Percentiles rank a stretch among this genome's conserved stretches.
phyloP scores from a whole-genome alignment of 2,113 vertebrate genomes.

The Periophthalmodon schlosseri region DNA sequence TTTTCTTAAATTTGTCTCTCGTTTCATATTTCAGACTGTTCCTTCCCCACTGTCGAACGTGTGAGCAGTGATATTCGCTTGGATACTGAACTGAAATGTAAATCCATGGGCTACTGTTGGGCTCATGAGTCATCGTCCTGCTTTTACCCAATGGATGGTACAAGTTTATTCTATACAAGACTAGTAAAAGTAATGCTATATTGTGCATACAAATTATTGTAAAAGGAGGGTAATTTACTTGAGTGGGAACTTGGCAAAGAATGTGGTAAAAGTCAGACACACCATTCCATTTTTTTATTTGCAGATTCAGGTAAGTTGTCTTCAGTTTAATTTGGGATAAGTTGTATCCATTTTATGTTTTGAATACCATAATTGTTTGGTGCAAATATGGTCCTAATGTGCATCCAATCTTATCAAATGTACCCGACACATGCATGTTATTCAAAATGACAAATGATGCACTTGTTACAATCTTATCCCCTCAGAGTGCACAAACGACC shows the following conservation, averaged over 20 bases:
- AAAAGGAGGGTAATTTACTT: too few species aligned
- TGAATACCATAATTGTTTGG: not conserved
- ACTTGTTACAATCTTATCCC: not conserved
- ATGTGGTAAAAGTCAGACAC: too few species aligned
- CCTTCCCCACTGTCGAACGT: constrained; percentile 23
- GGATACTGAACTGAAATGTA: constrained; percentile 35
- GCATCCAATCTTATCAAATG: not conserved
- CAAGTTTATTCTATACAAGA: not conserved
- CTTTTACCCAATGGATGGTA: constrained; percentile 75
- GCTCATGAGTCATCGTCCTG: constrained; percentile 32
- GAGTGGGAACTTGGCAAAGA: too few species aligned
- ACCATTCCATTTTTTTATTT: too few species aligned
- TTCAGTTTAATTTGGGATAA: too few species aligned
- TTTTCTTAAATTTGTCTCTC: too few species aligned
- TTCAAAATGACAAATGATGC: not conserved
- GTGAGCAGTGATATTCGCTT: constrained; percentile 45
- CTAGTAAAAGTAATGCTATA: not conserved
- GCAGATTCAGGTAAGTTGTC: too few species aligned
- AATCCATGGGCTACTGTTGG: constrained; percentile 64
- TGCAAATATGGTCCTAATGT: too few species aligned
- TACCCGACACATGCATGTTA: not conserved
- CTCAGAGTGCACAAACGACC: constrained; percentile 70
- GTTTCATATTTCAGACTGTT: constrained; percentile 59
- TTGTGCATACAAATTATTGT: not conserved
- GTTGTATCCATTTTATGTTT: too few species aligned